phyloP scores from a whole-genome alignment of 1,140 invertebrate species.

The Bombus affinis region DNA sequence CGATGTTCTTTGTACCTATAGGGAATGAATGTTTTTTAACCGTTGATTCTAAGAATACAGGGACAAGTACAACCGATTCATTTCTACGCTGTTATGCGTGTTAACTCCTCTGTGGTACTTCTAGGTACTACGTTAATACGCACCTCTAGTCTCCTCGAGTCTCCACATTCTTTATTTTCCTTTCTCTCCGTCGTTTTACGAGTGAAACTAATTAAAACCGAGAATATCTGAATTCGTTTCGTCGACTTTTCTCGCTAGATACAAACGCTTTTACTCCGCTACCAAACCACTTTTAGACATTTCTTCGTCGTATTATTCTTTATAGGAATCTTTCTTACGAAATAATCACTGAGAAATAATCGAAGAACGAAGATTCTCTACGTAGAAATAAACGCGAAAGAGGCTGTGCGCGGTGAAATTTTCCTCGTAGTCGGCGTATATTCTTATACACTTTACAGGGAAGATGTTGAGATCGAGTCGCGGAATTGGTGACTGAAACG shows the following conservation, averaged over 20 bases:
- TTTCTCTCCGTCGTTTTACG: background rate
- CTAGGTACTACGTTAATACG: constrained; percentile 54
- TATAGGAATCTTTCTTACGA: background rate
- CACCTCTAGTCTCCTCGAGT: constrained; percentile 5
- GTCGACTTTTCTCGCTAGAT: background rate
- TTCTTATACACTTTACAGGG: background rate
- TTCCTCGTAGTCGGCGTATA: no score
- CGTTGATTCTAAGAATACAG: constrained; percentile 40
- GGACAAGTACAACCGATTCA: constrained; percentile 6
- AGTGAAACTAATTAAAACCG: constrained; percentile 14
- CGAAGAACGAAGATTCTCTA: background rate
- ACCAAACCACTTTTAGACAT: background rate
- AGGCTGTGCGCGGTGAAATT: background rate
- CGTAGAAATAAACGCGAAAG: background rate
- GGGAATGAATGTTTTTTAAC: constrained; percentile 21
- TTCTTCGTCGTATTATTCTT: background rate
- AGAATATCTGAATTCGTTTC: background rate
- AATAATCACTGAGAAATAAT: background rate
- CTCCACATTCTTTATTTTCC: constrained; percentile 18
- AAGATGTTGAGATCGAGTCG: constrained; percentile 11
- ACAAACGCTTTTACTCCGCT: background rate
- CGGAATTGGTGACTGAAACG: constrained; percentile 61
- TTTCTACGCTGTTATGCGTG: constrained; percentile 18
- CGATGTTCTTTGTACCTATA: background rate
- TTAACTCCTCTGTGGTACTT: constrained; percentile 39